Conservation (phyloP, 1,140 invertebrate species). For the Caenorhabditis latens region DNA sequence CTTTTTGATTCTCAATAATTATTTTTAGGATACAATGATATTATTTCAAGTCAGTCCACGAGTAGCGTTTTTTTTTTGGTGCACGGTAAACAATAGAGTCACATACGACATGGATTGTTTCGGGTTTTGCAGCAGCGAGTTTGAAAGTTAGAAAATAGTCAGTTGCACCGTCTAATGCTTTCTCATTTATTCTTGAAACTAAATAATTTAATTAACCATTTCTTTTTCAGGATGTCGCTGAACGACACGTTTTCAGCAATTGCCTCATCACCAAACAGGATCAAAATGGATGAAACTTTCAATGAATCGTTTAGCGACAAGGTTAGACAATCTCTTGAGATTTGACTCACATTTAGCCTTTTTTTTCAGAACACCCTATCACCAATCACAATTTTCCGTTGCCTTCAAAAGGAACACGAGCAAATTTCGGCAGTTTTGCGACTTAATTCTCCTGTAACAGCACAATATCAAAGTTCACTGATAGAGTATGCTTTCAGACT, state of each 20-base stretch:
- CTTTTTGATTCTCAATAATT: too few species aligned
- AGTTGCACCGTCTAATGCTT: not conserved
- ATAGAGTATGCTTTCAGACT: not conserved
- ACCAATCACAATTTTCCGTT: conserved; percentile 1
- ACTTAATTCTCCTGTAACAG: not conserved
- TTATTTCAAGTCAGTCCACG: too few species aligned
- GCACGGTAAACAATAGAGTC: not conserved
- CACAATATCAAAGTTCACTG: conserved; percentile 28
- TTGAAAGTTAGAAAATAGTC: not conserved
- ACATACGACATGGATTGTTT: not conserved
- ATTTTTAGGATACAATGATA: too few species aligned
- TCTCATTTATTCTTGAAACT: not conserved
- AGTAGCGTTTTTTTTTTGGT: too few species aligned
- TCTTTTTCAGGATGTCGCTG: not conserved
- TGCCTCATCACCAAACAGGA: not conserved
- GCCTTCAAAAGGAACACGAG: conserved; percentile 30
- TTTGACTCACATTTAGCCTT: not conserved
- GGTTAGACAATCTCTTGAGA: not conserved
- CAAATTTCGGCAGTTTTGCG: conserved; percentile 21
- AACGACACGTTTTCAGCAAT: conserved; percentile 17
- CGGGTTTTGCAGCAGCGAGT: not conserved
- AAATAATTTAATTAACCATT: not conserved
- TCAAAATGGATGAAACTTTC: conserved; percentile 17
- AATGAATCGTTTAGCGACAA: conserved; percentile 40
- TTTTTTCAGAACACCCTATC: conserved; percentile 9